Conservation (phyloP, 37 sponge, comb jelly and placozoan species). For the Bolinopsis microptera region DNA sequence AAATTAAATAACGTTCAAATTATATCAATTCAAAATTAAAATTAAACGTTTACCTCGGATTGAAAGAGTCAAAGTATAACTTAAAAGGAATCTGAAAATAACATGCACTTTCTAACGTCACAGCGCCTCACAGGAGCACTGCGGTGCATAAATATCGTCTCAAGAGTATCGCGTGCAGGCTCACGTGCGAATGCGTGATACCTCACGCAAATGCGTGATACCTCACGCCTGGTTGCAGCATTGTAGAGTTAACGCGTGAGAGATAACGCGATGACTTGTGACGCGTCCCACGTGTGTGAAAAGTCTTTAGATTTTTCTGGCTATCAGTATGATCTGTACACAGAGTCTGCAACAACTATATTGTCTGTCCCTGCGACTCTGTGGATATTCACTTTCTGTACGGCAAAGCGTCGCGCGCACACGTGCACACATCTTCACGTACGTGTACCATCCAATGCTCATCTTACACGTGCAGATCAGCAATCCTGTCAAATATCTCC, state of each 20-base stretch:
- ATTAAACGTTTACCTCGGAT: neutral
- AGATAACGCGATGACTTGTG: neutral
- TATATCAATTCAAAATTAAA: neutral
- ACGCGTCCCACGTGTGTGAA: neutral
- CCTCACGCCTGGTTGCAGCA: neutral
- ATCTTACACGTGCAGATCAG: neutral
- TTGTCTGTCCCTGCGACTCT: no score
- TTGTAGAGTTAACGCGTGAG: neutral
- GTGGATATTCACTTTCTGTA: no score
- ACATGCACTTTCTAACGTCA: neutral
- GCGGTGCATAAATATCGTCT: neutral
- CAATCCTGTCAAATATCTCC: neutral
- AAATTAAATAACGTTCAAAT: neutral
- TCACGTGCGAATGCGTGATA: neutral
- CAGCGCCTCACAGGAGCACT: neutral
- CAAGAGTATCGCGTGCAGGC: neutral
- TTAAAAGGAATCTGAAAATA: neutral
- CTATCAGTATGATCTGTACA: neutral
- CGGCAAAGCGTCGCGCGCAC: no score
- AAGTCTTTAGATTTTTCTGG: neutral
- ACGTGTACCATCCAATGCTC: neutral
- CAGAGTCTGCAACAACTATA: neutral
- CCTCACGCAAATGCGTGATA: neutral
- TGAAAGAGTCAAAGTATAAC: neutral
- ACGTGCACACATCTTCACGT: neutral